Evolutionary conservation across 2,888 invertebrate species (phyloP), one percentile per base, ranked within the genome.

Genomic region (Abrostola tripartita): DNA sequence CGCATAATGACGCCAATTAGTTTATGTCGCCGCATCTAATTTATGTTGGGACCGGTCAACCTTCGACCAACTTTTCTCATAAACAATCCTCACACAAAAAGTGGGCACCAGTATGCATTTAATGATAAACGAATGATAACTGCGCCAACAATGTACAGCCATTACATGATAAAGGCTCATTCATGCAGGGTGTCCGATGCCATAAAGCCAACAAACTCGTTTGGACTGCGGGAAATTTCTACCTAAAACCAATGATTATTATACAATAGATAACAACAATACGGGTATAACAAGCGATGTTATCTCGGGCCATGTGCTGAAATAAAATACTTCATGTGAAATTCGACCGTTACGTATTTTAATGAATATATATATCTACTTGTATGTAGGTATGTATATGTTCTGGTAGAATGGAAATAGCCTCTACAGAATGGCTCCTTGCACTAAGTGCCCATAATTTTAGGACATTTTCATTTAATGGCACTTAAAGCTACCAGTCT

Each of bases 1-100:
- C 76, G 75, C 79, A 84, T 90, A 89, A 89, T 89, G 88, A 88
- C 83, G 83, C 85, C 88, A 89, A 90, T 90, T 90, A 90, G 89
- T 90, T 80, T 81, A 81, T 86, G 89, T 90, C 89, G 81, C 87
- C 83, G 84, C 83, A 81, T 85, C 82, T 90, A 88, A 90, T 90
- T 90, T 89, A 90, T 89, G 86, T 85, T 73, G 82, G 85, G 84
- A 81, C 83, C 78, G 78, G 75, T 83, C 82, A 74, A 87, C 85
- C 85, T 74, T 81, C 87, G 82, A 81, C 79, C 85, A 88, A 90
- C 88, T 90, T 89, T 87, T 81, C 88, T 82, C 88, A 88, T 90
- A 89, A 89, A 89, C 88, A 89, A 85, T 83, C 85, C 78, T 81
- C 82, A 78, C 68, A 72, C 87, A 89, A 88, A 89, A 90, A 89